A percentile compares a stretch with the other conserved stretches of the same genome.
phyloP scores from a whole-genome alignment of 1,140 invertebrate genomes.

The Bombus pyrosoma region DNA sequence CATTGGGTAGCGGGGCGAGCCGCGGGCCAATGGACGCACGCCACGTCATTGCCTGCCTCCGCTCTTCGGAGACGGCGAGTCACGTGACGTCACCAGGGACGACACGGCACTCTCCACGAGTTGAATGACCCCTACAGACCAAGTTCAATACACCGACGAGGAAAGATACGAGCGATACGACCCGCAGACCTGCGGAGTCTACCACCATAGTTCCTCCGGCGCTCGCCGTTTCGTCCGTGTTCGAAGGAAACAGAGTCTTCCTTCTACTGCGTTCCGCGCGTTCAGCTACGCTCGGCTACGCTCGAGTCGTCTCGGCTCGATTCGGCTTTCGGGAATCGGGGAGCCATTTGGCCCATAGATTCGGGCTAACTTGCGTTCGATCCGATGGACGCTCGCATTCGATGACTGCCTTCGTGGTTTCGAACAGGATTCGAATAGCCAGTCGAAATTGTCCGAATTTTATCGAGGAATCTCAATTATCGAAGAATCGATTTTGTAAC shows the following conservation, averaged over 20 bases:
- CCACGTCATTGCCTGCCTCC: conserved; percentile 77
- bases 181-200: conserved; percentile 35
- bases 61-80: conserved; percentile 59
- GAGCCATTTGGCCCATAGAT: neutral
- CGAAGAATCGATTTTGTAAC: neutral
- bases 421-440: neutral
- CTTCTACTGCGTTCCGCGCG: conserved; percentile 17
- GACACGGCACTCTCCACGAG: conserved; percentile 56
- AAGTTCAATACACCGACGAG: conserved; percentile 80
- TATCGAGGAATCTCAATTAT: neutral
- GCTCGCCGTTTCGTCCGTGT: conserved; percentile 45
- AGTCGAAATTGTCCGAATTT: neutral
- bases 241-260: conserved; percentile 24
- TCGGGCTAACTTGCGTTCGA: conserved; percentile 23
- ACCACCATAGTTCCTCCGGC: conserved; percentile 61
- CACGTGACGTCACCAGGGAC: conserved; percentile 76
- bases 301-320: neutral
- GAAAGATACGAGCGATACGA: conserved; percentile 49
- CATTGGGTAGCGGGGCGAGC: conserved; percentile 62
- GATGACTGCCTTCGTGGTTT: neutral
- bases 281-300: neutral
- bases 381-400: conserved; percentile 17
- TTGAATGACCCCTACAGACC: conserved; percentile 77
- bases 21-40: conserved; percentile 62
- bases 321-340: conserved; percentile 31